Conservation (phyloP, 1,140 invertebrate species). For the Drosophila mojavensis region DNA sequence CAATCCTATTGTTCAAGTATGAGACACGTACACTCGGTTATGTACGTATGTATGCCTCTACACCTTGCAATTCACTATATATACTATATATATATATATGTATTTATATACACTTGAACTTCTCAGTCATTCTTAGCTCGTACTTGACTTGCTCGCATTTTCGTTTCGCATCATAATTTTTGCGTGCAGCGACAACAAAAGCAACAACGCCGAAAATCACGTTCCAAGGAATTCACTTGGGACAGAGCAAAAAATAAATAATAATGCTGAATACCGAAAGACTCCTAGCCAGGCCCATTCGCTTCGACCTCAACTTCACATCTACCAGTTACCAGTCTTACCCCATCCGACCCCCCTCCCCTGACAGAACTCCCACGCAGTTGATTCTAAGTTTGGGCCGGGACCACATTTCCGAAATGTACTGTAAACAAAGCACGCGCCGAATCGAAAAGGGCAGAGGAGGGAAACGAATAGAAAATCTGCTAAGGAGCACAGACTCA, state of each 20-base stretch:
- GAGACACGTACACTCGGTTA: constrained; percentile 12
- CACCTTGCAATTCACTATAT: not conserved
- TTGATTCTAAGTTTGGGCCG: constrained; percentile 24
- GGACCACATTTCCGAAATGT: constrained; percentile 54
- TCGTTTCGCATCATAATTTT: constrained; percentile 82
- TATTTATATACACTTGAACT: constrained; percentile 20
- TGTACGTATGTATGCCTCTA: constrained; percentile 4
- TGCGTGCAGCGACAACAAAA: constrained; percentile 46
- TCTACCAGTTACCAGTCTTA: constrained; percentile 6
- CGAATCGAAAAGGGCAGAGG: constrained; percentile 21
- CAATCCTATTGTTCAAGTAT: not conserved
- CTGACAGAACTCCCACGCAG: constrained; percentile 58
- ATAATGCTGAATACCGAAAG: constrained; percentile 31
- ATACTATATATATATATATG: constrained; percentile 5
- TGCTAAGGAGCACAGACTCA: constrained; percentile 12
- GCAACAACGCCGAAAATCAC: constrained; percentile 72
- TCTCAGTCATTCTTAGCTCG: constrained; percentile 65
- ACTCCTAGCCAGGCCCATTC: constrained; percentile 39
- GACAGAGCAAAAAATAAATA: constrained; percentile 15
- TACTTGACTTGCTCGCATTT: constrained; percentile 63
- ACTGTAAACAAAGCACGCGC: constrained; percentile 67
- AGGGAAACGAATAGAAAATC: constrained; percentile 17
- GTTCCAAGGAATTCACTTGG: constrained; percentile 50
- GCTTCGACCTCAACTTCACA: not conserved
- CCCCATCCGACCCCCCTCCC: constrained; percentile 31